phyloP scores from a whole-genome alignment of 2,797 vertebrate species.

The Takifugu ocellatus region DNA sequence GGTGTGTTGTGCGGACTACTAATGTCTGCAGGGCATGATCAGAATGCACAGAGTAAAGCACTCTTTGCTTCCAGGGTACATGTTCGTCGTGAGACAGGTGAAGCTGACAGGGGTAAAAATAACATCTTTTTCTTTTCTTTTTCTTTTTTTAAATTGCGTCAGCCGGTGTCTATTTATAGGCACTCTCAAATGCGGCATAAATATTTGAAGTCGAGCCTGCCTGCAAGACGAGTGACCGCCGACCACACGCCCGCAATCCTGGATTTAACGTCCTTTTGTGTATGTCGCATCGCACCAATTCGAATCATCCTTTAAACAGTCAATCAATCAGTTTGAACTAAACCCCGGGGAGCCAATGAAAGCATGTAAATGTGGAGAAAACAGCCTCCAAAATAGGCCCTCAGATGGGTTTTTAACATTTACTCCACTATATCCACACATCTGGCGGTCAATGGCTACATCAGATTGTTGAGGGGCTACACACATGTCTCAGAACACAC shows the following conservation, averaged over 20 bases:
- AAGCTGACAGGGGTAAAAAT: neutral
- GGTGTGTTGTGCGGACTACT: slow-evolving; percentile 19
- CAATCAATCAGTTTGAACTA: slow-evolving; percentile 26
- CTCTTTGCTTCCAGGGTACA: neutral
- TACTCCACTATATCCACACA: neutral
- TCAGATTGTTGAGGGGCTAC: neutral
- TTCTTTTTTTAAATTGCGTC: no score
- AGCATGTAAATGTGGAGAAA: slow-evolving; percentile 27
- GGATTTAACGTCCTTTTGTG: slow-evolving; percentile 3
- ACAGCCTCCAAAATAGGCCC: slow-evolving; percentile 9
- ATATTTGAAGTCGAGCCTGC: slow-evolving; percentile 48
- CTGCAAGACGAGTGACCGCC: slow-evolving; percentile 25
- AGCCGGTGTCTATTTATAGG: slow-evolving; percentile 53
- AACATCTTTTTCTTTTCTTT: slow-evolving; percentile 26
- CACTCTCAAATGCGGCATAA: slow-evolving; percentile 32
- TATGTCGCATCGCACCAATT: neutral
- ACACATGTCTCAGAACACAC: neutral
- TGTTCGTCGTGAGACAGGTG: neutral
- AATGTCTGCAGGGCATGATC: slow-evolving; percentile 13
- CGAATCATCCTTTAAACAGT: neutral
- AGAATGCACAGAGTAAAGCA: neutral
- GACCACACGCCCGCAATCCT: no score
- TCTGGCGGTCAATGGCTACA: neutral
- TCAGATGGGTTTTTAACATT: neutral
- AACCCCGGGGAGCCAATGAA: slow-evolving; percentile 15